Conservation (phyloP, 2,888 invertebrate genomes). For the Meganola albula region DNA sequence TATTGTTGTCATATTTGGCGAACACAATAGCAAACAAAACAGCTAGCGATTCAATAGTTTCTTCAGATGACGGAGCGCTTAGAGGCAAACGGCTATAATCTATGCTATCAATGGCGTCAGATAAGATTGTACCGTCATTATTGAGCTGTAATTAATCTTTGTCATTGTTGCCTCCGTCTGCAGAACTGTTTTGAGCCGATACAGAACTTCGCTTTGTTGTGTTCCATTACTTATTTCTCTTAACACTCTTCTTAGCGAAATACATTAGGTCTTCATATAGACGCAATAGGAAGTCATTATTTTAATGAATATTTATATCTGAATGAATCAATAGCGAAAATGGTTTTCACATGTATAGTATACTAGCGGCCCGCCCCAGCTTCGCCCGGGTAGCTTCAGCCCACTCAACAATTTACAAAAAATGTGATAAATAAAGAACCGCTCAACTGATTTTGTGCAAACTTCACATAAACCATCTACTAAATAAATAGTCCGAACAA, state of each 20-base stretch:
- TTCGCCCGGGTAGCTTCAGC: too few species aligned
- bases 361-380: too few species aligned
- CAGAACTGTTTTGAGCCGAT: constrained; percentile 44
- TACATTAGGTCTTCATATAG: constrained; percentile 20
- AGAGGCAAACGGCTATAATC: constrained; percentile 42
- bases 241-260: constrained; percentile 26
- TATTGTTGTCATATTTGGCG: constrained; percentile 26
- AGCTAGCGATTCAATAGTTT: constrained; percentile 26
- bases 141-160: constrained; percentile 65
- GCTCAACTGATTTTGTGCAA: too few species aligned
- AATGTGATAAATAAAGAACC: too few species aligned
- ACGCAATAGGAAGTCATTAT: constrained; percentile 11
- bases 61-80: constrained; percentile 38
- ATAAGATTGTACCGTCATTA: constrained; percentile 59
- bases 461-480: too few species aligned
- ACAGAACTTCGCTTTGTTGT: constrained; percentile 35
- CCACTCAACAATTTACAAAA: too few species aligned
- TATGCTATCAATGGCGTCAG: constrained; percentile 49
- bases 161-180: constrained; percentile 54
- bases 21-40: constrained; percentile 26
- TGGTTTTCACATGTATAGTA: too few species aligned
- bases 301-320: constrained; percentile 10
- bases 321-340: too few species aligned
- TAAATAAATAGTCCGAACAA: too few species aligned
- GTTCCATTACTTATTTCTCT: constrained; percentile 28